Evolutionary conservation across 2,113 vertebrate species (phyloP).

Genomic region (Hippocampus abdominalis): DNA sequence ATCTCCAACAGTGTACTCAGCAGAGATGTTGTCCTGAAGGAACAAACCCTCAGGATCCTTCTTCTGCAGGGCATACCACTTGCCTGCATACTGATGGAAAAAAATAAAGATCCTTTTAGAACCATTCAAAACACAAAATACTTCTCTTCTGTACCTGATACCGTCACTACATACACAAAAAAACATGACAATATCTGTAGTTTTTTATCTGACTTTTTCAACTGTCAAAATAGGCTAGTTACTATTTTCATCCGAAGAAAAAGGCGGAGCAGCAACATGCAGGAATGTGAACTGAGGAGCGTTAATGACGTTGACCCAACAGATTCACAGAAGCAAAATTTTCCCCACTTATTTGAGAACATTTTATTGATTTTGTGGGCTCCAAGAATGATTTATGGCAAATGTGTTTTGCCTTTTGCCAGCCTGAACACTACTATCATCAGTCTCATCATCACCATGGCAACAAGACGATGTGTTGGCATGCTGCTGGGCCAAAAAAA

Average conservation of each 20-base stretch:
- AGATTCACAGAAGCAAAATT: too few relatives aligned
- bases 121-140: background rate
- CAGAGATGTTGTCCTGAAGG: conserved; percentile 88
- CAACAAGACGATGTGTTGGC: too few relatives aligned
- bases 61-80: conserved; percentile 86
- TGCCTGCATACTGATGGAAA: conserved; percentile 77
- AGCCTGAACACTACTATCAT: too few relatives aligned
- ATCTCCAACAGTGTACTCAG: conserved; percentile 81
- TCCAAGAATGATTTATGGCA: too few relatives aligned
- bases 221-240: background rate
- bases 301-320: too few relatives aligned
- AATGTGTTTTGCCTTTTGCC: too few relatives aligned
- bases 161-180: background rate
- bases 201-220: background rate
- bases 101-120: background rate
- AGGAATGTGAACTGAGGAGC: too few relatives aligned
- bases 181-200: background rate
- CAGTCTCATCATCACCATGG: too few relatives aligned
- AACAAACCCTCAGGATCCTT: conserved; percentile 88
- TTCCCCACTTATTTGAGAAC: too few relatives aligned
- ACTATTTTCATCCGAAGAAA: background rate
- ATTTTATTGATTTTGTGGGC: too few relatives aligned
- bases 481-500: too few relatives aligned
- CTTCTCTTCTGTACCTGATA: background rate
- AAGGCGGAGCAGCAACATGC: too few relatives aligned